A percentile compares a stretch with the other conserved stretches of the same genome.
These are phyloP conservation scores for Pipistrellus nathusii DNA, from an alignment of 2,797 vertebrate genomes.

Conservation along the genomic window DNA sequence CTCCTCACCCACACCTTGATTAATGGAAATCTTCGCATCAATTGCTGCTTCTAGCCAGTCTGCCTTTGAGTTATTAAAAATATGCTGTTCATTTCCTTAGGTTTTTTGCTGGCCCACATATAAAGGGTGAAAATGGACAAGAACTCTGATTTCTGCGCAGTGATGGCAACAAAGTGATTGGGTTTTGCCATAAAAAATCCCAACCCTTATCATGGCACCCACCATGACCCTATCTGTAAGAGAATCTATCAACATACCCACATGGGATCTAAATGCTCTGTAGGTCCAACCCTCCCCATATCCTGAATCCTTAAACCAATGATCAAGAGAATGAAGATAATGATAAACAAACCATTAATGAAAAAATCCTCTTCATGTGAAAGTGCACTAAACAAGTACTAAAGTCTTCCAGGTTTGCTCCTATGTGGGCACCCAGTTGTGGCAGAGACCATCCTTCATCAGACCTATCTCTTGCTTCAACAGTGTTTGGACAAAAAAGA, in stretches of 20 bases:
- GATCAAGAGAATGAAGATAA: neutral
- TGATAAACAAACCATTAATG: neutral
- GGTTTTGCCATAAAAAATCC: neutral
- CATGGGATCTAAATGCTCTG: neutral
- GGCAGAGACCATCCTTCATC: neutral
- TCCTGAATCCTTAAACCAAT: neutral
- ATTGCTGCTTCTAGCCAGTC: neutral
- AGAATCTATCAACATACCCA: neutral
- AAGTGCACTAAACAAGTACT: neutral
- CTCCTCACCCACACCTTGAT: neutral
- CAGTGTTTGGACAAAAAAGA: neutral
- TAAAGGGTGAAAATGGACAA: neutral
- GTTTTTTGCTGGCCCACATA: neutral
- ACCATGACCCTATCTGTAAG: neutral
- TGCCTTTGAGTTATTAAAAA: constrained; percentile 46
- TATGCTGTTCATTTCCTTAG: neutral
- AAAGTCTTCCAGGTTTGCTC: neutral
- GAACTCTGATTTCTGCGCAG: constrained; percentile 5
- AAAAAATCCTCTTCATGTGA: neutral
- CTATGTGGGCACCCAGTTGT: fast-evolving
- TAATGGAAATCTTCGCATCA: neutral
- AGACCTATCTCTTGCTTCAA: neutral
- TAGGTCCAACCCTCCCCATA: neutral
- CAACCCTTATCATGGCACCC: neutral
- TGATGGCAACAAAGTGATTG: neutral